Evolutionary conservation across 2,797 vertebrate genomes (phyloP), one percentile per base, ranked within the genome.

Genomic region (Darevskia mixta): DNA sequence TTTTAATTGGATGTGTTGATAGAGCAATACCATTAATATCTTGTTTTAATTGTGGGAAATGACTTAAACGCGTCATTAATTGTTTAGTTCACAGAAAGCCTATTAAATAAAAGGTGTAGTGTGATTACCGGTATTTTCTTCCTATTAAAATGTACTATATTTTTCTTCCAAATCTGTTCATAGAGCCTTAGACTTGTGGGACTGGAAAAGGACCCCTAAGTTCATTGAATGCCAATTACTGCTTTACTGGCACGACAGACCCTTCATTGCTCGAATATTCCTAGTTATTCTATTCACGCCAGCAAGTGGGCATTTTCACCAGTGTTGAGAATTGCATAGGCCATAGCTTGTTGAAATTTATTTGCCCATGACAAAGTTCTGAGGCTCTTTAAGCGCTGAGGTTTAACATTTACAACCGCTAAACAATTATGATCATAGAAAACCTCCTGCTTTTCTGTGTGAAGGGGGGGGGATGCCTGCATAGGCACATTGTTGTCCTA

Each of bases 11-110:
- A n/a, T 77, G 73, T 10, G 77, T 17, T 45, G n/a, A 58, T 8
- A 58, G 45, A 79, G 45, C 25, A 76, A 64, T 85, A 43, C 1
- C 29, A 35, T 32, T 61, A 49, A 35, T 79, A 11, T 49, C 61
- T 79, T 86, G 85, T 55, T 55, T 55, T 41, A 86, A 72, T 58
- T 58, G 29, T 72, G 32, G 18, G 45, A 86, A 38, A 79, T 43
- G 35, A 38, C 38, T 85, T 61, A 27, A 41, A 7, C 25, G 23
- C 41, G 25, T 7, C 58, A 61, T 61, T 61, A 5, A 5, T 61
- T 18, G 17, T 61, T 61, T 23, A 20, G 58, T 61, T 61, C 58
- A 73, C 20, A 72, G 23, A 55, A 79, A 86, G 25, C 32, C 49
- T 8, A 69, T 23, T 75, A 13, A 20, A 23, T 71, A 41, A 27